Base-by-base conservation (phyloP, 2,113 vertebrate genomes). In the Cinclus mexicanus region DNA sequence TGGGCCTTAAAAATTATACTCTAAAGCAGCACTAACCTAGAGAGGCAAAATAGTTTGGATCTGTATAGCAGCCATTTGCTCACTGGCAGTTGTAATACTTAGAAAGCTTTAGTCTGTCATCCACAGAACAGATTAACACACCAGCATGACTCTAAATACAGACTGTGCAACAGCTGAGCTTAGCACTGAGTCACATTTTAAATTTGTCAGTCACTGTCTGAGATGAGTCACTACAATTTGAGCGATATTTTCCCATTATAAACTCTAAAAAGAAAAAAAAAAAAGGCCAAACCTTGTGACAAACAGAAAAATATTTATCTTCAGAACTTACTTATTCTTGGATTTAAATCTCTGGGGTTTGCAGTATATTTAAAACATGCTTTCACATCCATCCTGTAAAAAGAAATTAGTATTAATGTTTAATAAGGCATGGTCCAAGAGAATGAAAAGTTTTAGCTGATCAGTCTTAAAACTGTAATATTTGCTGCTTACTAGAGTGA, bases 321-420 rank as follows among this genome's bases (percentile, higher is more conserved):
- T 50, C 76, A 70, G 64, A 94, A 98, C 99, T 97, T 98, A 99
- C 99, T 98, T 97, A 99, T 98, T 90, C 77, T 96, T 74, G 98
- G 98, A 96, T 97, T 99, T 97, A 99, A 99, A 60, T 97, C 94
- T 31, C 79, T 76, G 29, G 98, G 98, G 76, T 98, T 99, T 89
- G 99, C 98, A 78, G 97, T 98, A 81, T 99, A 99, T 78, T 97
- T 96, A 95, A 99, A 99, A 96, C 99, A 99, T 10, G 98, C 98
- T 49, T 98, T 97, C 89, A 99, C 98, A 50, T 97, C 98, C 94
- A 99, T 97, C 97, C 99, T 99, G 93, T 86, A 93, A 93, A 93
- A 83, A 97, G 94, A 97, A 97, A 91, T 94, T 61, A 63, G 29
- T 75, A 79, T 37, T 37, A 76, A 75, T 33, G 71, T 94, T 94